Evolutionary conservation across 2,113 vertebrate species (phyloP), one percentile per base, ranked within the genome.

Genomic region (Zapus hudsonius): DNA sequence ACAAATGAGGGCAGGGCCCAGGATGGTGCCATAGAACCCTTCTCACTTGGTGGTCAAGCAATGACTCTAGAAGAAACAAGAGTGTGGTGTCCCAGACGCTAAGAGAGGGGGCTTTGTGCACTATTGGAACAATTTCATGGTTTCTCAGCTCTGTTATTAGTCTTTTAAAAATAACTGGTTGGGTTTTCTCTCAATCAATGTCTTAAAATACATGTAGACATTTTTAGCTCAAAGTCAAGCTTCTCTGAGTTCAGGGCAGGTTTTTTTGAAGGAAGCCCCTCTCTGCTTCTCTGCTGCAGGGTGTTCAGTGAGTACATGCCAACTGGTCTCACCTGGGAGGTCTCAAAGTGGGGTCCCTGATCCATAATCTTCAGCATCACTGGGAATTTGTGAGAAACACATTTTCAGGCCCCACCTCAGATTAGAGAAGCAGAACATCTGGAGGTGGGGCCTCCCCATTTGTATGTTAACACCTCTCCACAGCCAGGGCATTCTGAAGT

Each of bases 141-240:
- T 1, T 83, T 63, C 87, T 73, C 63, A 85, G 83, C 63, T 84
- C 79, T 63, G 44, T 74, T 75, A 22, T 88, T 47, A 55, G 27
- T 38, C 92, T 69, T 89, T 94, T 84, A 92, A 89, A 96, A 93
- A 89, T 86, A 92, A 67, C 63, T 25, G 66, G 36, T 40, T 72
- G 63, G 72, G 63, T 87, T 90, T 73, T 67, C 69, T 69, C 89
- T 82, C 82, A 25, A 42, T 84, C 70, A 57, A 33, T 69, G 61
- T 84, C 92, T 95, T 91, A 82, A 64, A 64, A 57, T 92, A 94
- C 85, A 86, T 16, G n/a, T 36, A 72, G 84, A 89, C 27, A 23
- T 89, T 86, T 91, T 89, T 83, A 95, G 88, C 69, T 29, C 74
- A 80, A 83, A 88, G 89, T 89, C 79, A 86, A 80, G 33, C 44